A percentile compares a stretch with the other conserved stretches of the same genome.
phyloP scores from a whole-genome alignment of 2,797 vertebrate species.

The Pseudochirops corinnae region DNA sequence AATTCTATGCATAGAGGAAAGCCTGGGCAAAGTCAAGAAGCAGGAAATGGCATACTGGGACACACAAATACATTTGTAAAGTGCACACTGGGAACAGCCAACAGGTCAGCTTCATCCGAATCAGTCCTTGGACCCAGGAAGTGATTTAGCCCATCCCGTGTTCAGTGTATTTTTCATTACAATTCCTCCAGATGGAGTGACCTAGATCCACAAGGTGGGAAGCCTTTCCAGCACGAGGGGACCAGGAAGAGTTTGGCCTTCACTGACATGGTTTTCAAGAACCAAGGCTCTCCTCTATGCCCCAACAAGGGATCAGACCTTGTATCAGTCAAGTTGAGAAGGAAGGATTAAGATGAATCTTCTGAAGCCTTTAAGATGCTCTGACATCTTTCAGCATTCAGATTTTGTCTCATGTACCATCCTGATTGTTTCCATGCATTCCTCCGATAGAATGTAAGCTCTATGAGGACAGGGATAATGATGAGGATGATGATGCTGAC shows the following conservation, averaged over 20 bases:
- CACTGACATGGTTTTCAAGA: background rate
- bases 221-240: background rate
- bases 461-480: background rate
- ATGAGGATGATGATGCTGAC: background rate
- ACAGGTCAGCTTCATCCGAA: background rate
- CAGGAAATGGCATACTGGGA: background rate
- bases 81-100: background rate
- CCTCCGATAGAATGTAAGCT: background rate
- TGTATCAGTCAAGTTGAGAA: background rate
- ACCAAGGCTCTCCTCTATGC: background rate
- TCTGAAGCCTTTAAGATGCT: background rate
- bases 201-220: background rate
- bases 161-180: background rate
- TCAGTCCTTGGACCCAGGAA: background rate
- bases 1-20: background rate
- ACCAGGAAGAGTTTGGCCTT: background rate
- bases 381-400: background rate
- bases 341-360: background rate
- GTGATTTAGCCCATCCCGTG: background rate
- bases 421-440: background rate
- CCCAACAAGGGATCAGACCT: background rate
- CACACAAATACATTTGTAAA: background rate
- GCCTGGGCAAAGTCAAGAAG: background rate
- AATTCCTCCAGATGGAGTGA: background rate
- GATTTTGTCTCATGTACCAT: background rate